Conservation (phyloP, 1,140 invertebrate species). For the Phortica variegata region DNA sequence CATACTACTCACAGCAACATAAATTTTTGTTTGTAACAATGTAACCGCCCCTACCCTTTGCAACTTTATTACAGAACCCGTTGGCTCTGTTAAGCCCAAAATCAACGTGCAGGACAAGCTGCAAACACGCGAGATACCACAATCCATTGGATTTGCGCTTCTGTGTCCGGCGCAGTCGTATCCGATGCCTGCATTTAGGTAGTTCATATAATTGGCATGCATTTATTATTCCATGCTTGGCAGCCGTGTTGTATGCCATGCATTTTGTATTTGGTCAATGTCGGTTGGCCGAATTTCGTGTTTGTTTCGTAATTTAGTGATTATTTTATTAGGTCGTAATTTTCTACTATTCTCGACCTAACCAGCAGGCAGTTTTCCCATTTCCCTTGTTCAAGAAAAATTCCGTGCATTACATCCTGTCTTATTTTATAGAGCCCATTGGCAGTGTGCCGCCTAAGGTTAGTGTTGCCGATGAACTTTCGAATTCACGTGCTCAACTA, state of each 20-base stretch:
- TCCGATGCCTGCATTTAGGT: conserved; percentile 71
- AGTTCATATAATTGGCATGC: conserved; percentile 30
- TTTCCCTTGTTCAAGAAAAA: too few relatives aligned
- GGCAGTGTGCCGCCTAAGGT: conserved; percentile 75
- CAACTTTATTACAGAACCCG: conserved; percentile 63
- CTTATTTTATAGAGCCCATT: conserved; percentile 66
- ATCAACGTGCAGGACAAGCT: conserved; percentile 62
- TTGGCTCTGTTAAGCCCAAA: conserved; percentile 71
- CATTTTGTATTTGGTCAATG: conserved; percentile 27
- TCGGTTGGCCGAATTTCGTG: conserved; percentile 2
- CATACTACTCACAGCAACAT: conserved; percentile 8
- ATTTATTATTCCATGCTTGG: conserved; percentile 5
- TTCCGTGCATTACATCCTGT: not conserved
- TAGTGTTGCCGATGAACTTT: conserved; percentile 71
- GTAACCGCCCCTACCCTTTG: conserved; percentile 5
- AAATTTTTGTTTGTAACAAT: too few relatives aligned
- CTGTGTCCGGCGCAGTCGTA: conserved; percentile 69
- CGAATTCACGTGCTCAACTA: conserved; percentile 59
- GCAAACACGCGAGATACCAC: conserved; percentile 43
- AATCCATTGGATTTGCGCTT: conserved; percentile 59
- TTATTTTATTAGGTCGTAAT: conserved; percentile 23
- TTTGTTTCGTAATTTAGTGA: conserved; percentile 21
- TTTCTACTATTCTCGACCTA: too few relatives aligned
- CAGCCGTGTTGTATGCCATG: conserved; percentile 7
- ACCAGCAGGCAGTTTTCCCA: too few relatives aligned